Conservation (phyloP, 2,888 invertebrate species). For the Pemphredon lugubris region DNA sequence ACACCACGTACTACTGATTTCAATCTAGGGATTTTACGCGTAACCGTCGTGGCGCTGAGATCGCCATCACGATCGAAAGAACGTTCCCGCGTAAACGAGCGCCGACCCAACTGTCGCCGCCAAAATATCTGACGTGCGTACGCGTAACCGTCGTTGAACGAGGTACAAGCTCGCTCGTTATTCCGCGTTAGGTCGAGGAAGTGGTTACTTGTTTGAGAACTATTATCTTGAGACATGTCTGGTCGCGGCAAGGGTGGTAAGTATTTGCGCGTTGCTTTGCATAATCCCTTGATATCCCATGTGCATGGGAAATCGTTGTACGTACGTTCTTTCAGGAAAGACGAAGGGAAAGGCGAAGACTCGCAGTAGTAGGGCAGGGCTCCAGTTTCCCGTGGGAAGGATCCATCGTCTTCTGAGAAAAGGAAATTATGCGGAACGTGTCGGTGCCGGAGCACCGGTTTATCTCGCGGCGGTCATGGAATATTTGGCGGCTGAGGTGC, state of each 20-base stretch:
- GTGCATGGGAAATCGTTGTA: no score
- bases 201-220: conserved; percentile 7
- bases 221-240: conserved; percentile 58
- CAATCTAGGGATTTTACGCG: conserved; percentile 39
- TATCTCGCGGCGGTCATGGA: conserved; percentile 84
- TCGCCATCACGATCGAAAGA: neutral
- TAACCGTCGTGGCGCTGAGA: conserved; percentile 8
- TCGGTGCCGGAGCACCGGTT: conserved; percentile 83
- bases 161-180: conserved; percentile 56
- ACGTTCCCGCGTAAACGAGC: conserved; percentile 73
- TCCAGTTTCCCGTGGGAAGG: conserved; percentile 83
- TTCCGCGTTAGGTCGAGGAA: conserved; percentile 35
- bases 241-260: conserved; percentile 75
- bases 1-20: no score
- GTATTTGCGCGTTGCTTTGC: no score
- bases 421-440: conserved; percentile 84
- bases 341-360: conserved; percentile 76
- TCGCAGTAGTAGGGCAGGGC: conserved; percentile 82
- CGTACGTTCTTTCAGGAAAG: conserved; percentile 63
- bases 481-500: conserved; percentile 86
- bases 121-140: conserved; percentile 70
- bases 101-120: conserved; percentile 64
- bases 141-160: conserved; percentile 53
- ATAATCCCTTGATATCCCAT: no score
- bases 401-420: conserved; percentile 84